Percentiles rank a stretch among this genome's conserved stretches.
Conservation (phyloP, 2,888 invertebrate genomes). For the Melanophora roralis region DNA sequence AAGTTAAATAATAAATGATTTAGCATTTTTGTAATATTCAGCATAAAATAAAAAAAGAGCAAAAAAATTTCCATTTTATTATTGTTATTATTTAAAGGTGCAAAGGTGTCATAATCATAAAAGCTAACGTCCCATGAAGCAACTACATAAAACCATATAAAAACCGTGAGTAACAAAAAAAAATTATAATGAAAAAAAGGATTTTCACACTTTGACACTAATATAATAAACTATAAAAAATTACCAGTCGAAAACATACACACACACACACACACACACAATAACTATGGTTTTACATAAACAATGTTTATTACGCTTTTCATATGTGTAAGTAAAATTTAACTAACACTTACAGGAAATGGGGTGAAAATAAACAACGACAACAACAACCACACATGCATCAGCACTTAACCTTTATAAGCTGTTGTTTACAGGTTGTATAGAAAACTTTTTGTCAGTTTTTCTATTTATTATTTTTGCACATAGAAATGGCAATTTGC, state of each 20-base stretch:
- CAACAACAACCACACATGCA: background rate
- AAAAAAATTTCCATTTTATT: constrained; percentile 46
- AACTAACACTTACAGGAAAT: constrained; percentile 21
- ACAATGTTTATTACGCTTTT: background rate
- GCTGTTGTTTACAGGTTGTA: background rate
- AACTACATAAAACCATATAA: constrained; percentile 50
- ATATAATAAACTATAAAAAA: background rate
- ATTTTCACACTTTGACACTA: constrained; percentile 57
- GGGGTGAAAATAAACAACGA: constrained; percentile 11
- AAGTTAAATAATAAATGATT: constrained; percentile 48
- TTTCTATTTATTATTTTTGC: background rate
- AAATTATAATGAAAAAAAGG: constrained; percentile 26
- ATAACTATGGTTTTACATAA: background rate
- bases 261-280: background rate
- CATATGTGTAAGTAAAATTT: constrained; percentile 20
- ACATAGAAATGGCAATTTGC: constrained; percentile 22
- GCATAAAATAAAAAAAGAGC: constrained; percentile 48
- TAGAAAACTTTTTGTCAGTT: constrained; percentile 8
- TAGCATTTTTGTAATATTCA: constrained; percentile 47
- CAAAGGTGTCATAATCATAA: constrained; percentile 65
- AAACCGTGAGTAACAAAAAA: constrained; percentile 1
- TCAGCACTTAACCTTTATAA: background rate
- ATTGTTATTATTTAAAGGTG: constrained; percentile 58
- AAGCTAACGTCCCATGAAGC: constrained; percentile 69
- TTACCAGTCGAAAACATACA: no score